Evolutionary conservation across 2,888 invertebrate species (phyloP).

Genomic region (Diplolepis rosae): DNA sequence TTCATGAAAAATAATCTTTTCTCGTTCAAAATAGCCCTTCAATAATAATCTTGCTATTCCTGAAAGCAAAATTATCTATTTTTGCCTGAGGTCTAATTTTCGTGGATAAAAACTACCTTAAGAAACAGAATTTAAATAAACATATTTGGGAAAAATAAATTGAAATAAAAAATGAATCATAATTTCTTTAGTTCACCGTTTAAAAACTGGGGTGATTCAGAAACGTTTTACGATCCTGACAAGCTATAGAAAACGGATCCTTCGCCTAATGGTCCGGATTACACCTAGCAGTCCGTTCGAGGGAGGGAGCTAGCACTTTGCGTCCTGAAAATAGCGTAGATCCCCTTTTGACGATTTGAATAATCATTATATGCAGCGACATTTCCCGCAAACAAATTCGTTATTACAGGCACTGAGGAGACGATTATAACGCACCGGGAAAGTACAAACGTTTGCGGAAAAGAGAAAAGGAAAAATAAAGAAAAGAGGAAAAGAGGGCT

Average conservation of each 20-base stretch:
- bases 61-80: too few species aligned
- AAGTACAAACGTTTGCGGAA: not conserved
- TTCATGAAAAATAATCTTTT: too few species aligned
- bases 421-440: constrained; percentile 6
- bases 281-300: constrained; percentile 58
- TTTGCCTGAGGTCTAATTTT: too few species aligned
- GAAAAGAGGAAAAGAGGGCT: not conserved
- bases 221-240: constrained; percentile 32
- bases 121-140: too few species aligned
- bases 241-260: constrained; percentile 53
- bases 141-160: too few species aligned
- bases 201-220: not conserved
- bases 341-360: constrained; percentile 68
- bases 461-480: not conserved
- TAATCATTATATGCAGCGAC: constrained; percentile 72
- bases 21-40: too few species aligned
- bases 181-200: not conserved
- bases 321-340: constrained; percentile 43
- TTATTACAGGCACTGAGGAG: constrained; percentile 46
- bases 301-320: constrained; percentile 32
- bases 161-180: too few species aligned
- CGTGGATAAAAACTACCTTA: too few species aligned
- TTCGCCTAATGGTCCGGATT: constrained; percentile 70
- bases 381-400: constrained; percentile 68
- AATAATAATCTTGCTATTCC: too few species aligned